Conservation (phyloP, 2,113 vertebrate genomes). For the Siniperca chuatsi region DNA sequence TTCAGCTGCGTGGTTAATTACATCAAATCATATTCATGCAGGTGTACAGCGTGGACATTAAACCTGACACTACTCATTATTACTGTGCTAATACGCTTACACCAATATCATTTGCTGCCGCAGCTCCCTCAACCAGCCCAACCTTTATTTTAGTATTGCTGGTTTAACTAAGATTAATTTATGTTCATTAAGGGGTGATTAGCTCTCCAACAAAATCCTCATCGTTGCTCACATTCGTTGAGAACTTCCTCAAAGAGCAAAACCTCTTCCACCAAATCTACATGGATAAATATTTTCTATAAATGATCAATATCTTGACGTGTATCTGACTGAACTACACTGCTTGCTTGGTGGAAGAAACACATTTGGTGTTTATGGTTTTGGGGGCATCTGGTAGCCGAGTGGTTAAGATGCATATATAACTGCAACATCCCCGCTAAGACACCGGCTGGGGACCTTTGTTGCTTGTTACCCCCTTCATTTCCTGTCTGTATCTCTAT, state of each 20-base stretch:
- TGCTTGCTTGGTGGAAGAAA: background rate
- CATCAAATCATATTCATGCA: background rate
- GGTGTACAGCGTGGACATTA: background rate
- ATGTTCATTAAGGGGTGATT: background rate
- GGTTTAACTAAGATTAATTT: background rate
- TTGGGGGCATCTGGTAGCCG: background rate
- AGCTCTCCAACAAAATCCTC: too few relatives aligned
- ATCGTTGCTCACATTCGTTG: background rate
- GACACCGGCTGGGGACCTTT: background rate
- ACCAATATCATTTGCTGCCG: background rate
- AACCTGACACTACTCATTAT: background rate
- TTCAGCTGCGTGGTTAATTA: background rate
- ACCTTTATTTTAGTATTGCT: background rate
- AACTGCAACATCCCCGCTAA: background rate
- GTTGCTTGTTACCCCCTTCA: background rate
- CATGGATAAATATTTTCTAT: background rate
- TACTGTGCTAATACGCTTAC: background rate
- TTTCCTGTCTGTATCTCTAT: constrained; percentile 6
- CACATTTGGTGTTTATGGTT: background rate
- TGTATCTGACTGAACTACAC: background rate
- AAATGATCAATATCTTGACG: background rate
- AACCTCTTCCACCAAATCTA: background rate
- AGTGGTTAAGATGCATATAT: background rate
- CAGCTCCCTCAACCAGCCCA: background rate
- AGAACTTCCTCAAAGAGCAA: background rate